Evolutionary conservation across 2,113 vertebrate species (phyloP).

Genomic region (Cyprinodon tularosa): DNA sequence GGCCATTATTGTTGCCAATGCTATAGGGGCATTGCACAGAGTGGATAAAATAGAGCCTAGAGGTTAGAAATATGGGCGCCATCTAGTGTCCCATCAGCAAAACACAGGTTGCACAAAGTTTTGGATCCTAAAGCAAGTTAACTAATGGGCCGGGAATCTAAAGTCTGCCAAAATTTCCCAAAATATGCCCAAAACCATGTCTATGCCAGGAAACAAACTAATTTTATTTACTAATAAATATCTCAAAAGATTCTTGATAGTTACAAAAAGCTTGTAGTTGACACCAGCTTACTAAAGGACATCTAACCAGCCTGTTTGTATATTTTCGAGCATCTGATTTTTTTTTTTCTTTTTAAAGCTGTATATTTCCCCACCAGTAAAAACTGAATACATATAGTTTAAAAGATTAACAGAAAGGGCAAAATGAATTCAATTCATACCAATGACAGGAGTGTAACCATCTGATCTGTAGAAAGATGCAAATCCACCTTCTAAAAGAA

Average conservation of each 20-base stretch:
- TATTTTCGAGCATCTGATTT: neutral
- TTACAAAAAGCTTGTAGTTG: neutral
- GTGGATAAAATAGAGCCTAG: too few species aligned
- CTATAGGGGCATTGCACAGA: too few species aligned
- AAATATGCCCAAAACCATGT: neutral
- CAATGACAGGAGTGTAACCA: neutral
- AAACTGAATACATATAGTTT: neutral
- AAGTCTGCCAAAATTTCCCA: neutral
- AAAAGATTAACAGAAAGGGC: neutral
- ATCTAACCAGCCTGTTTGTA: neutral
- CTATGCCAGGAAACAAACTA: neutral
- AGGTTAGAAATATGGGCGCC: too few species aligned
- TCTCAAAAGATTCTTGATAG: neutral
- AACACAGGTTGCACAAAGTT: too few species aligned
- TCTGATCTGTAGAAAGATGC: neutral
- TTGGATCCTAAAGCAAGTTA: too few species aligned
- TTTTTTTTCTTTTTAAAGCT: neutral
- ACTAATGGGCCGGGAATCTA: too few species aligned
- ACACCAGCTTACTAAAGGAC: neutral
- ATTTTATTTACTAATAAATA: neutral
- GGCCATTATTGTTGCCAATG: too few species aligned
- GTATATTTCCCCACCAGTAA: neutral
- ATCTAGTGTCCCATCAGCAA: too few species aligned
- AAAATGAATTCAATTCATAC: neutral
- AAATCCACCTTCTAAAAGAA: neutral